Evolutionary conservation across 2,797 vertebrate species (phyloP), one percentile per base, ranked within the genome.

Genomic region (Anguilla megastoma): DNA sequence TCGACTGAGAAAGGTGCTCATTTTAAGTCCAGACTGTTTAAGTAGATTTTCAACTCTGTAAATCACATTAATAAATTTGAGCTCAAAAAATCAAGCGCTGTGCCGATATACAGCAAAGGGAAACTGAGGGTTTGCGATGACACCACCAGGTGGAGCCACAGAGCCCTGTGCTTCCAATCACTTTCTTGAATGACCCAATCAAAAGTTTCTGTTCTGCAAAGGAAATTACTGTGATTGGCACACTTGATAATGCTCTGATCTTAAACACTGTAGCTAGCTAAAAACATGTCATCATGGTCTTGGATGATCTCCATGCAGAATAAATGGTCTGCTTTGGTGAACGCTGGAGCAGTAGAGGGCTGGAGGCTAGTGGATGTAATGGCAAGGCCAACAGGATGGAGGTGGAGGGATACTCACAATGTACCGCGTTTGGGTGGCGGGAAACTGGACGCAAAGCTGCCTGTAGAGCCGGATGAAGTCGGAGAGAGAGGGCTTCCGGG

Each of bases 381-480:
- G 79, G 45, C 79, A 82, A 48, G 79, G 18, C 41, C 16, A 82
- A 10, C 0, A 45, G 45, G 36, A 21, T 33, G 41, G 45, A 12
- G 30, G 5, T 10, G 27, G 12, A 36, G 41, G 48, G 4, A 7
- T 84, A 97, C 98, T 98, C 95, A 99, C 98, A 90, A 99, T 95
- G 94, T 98, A 99, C 66, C 97, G 89, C 0, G 98, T 99, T 93
- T 98, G 96, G 88, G 95, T 91, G 93, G 95, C 92, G 91, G 96
- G 92, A 86, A 92, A 85, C 52, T 92, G 89, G 1, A 48, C 85
- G 88, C 95, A 88, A 87, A 96, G 93, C 92, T 97, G 97, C 89
- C 96, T 97, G 95, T 98, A 99, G 56, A 98, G 88, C 60, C 96
- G 96, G 30, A 99, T 95, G 88, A 99, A 99, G 92, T 99, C 98